These are phyloP conservation scores for Callaeas wilsoni DNA, from an alignment of 2,113 vertebrate genomes.

Conservation along the genomic window DNA sequence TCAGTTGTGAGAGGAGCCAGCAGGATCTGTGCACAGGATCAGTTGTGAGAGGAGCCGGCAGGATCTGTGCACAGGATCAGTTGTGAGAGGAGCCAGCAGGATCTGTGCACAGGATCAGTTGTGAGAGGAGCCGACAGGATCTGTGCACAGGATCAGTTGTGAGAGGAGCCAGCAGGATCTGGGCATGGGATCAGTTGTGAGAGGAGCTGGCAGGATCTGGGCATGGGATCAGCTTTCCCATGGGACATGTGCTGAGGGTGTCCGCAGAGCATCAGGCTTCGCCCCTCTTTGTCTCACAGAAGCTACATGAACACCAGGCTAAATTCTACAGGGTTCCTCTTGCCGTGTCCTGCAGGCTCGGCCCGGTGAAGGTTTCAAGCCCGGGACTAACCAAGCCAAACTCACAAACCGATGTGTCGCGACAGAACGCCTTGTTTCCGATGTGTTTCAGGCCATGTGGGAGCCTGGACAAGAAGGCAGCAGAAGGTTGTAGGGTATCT, in stretches of 20 bases:
- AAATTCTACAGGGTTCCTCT: accelerated
- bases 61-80: too few species aligned
- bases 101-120: too few species aligned
- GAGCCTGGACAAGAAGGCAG: neutral
- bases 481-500: neutral
- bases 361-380: neutral
- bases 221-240: neutral
- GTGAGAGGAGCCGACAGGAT: neutral
- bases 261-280: neutral
- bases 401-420: accelerated
- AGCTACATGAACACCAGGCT: neutral
- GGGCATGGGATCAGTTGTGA: too few species aligned
- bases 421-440: neutral
- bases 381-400: neutral
- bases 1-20: neutral
- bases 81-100: neutral
- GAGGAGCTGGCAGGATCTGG: neutral
- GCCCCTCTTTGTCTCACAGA: neutral
- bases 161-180: neutral
- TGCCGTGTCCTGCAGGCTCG: neutral
- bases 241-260: accelerated
- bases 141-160: too few species aligned
- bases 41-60: neutral
- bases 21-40: too few species aligned
- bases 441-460: neutral